These are phyloP conservation scores for Oreamnos americanus DNA, from an alignment of 2,113 vertebrate genomes.

Conservation along the genomic window DNA sequence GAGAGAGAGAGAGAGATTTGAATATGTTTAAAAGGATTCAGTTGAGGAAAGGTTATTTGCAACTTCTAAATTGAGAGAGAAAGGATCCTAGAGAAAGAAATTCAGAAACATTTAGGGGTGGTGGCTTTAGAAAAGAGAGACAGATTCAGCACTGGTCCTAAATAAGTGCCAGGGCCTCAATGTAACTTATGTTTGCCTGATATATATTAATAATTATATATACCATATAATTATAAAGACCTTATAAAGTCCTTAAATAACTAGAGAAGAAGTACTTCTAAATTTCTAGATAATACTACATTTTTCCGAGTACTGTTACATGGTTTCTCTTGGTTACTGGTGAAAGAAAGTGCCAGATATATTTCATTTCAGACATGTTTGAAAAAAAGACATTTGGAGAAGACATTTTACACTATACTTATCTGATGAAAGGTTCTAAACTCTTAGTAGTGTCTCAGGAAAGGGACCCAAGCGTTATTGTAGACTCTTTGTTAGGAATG, in stretches of 20 bases:
- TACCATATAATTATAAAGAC: not conserved
- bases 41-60: not conserved
- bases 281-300: not conserved
- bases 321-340: not conserved
- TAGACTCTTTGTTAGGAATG: not conserved
- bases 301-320: not conserved
- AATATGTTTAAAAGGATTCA: not conserved
- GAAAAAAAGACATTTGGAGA: conserved; percentile 14
- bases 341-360: not conserved
- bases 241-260: not conserved
- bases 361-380: conserved; percentile 11
- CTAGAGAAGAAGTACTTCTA: not conserved
- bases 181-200: not conserved
- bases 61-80: not conserved
- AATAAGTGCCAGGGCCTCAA: not conserved
- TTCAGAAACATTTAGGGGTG: not conserved
- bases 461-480: not conserved
- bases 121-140: not conserved
- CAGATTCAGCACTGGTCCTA: not conserved
- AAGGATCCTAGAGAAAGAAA: not conserved
- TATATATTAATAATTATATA: not conserved
- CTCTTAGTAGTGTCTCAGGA: not conserved
- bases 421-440: not conserved
- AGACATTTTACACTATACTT: not conserved
- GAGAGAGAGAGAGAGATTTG: not conserved